Evolutionary conservation across 2,797 vertebrate species (phyloP), one percentile per base, ranked within the genome.

Genomic region (Astyanax mexicanus): DNA sequence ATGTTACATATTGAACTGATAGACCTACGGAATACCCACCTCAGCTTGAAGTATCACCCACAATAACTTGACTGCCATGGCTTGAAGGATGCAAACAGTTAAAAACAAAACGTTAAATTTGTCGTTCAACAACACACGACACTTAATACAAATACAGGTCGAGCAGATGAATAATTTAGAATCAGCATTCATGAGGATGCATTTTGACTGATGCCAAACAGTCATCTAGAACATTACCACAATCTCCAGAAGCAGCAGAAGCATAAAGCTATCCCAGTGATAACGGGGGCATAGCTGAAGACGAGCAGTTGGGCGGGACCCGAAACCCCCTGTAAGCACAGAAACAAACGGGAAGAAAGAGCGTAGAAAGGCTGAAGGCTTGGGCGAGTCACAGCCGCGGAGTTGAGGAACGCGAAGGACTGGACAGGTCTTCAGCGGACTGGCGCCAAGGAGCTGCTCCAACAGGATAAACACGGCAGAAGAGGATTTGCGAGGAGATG

Each of bases 391-490:
- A 81, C 81, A 78, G 72, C 79, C 79, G 87, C 82, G 79, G 79
- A 84, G 84, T 84, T 81, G 85, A 88, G 87, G 85, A 89, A 90
- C 90, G 91, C 92, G 90, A 92, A 88, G 87, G 86, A 87, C 87
- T 89, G 92, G 91, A 92, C 90, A 92, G 88, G 86, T 91, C 91
- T 90, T 90, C 19, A 90, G 88, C 86, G 86, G 90, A 84, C 91
- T 93, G 94, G 94, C 94, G 94, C 94, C 93, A 93, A 81, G 90
- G 85, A 86, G 88, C 86, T 78, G 88, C 89, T 89, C 88, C 87
- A 19, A 80, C 82, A 19, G 72, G 84, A 89, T 92, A 91, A 91
- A 92, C 91, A 90, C 89, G 90, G 89, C 69, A 70, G 66, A 54
- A 75, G 82, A 81, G 37, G 40, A 47, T 58, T 66, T 71, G 64